A percentile compares a stretch with the other conserved stretches of the same genome.
Conservation (phyloP, 2,888 invertebrate species). For the Falcaria lacertinaria region DNA sequence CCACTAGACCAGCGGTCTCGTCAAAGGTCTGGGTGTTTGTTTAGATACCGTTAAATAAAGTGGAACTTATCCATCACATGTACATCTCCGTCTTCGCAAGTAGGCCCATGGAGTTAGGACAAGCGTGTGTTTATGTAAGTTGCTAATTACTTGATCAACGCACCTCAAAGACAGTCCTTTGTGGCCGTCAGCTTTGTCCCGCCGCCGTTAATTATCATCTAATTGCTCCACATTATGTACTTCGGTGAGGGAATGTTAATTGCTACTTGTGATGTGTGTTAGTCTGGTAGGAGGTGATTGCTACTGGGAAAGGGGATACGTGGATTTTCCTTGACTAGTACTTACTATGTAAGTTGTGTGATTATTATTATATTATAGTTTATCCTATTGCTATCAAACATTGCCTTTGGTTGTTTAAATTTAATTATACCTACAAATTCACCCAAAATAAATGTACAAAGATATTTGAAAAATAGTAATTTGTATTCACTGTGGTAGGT, state of each 20-base stretch:
- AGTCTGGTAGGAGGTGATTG: neutral
- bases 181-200: constrained; percentile 7
- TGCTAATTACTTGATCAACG: constrained; percentile 73
- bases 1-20: no score
- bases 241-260: neutral
- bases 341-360: neutral
- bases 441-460: no score
- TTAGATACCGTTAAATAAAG: no score
- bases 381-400: no score
- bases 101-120: constrained; percentile 5
- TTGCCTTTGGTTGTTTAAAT: no score
- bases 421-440: no score
- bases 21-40: no score
- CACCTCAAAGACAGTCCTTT: constrained; percentile 28
- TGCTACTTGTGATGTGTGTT: constrained; percentile 5
- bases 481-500: no score
- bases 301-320: neutral
- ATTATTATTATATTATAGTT: no score
- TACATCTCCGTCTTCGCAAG: neutral
- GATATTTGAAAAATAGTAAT: no score
- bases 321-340: neutral
- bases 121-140: constrained; percentile 44
- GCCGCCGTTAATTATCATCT: constrained; percentile 24
- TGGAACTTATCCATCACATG: neutral
- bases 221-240: constrained; percentile 16